Base-by-base conservation (phyloP, 35 echinoderm and acorn worm genomes). In the Strongylocentrotus purpuratus region DNA sequence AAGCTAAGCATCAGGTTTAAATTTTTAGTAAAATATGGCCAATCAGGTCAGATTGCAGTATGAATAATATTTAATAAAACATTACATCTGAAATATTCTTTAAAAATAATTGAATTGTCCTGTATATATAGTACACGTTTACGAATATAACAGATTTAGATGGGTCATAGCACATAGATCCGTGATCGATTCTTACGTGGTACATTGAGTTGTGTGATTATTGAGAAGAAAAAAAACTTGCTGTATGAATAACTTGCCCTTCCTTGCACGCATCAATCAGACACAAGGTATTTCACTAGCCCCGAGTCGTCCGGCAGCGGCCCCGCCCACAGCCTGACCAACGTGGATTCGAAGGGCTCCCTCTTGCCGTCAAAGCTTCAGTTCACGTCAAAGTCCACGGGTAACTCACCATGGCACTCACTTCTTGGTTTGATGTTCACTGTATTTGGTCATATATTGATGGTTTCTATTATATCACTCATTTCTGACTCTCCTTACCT, bases 261-360 rank as follows among this genome's bases (percentile, higher is more conserved):
- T 46, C 87, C 87, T 89, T 89, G 87, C 87, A 89, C 87, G 87
- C 87, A 89, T 41, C 87, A 89, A 89, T 89, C 87, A 89, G 87
- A 89, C 87, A 89, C 87, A 13, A 89, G 87, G 87, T 89, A 89
- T 89, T 89, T 89, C 87, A 89, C 87, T 33, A 89, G 87, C 87
- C 87, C 87, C 0, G 87, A 89, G 32, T 33, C 87, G 25, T 89
- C 87, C 33, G 87, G 87, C 87, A 89, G 87, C 45, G 87, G 33
- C 87, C 87, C 87, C 12, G 31, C 87, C 33, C 32, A 33, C 45
- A 46, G 87, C 87, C 87, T 89, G 87, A 89, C 87, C 87, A 45
- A 15, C 9, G 87, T 89, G 32, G 87, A 89, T 89, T 89, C 87
- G 4, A 89, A 89, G 87, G 45, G 87, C 87, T 89, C 87, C 87